These are phyloP conservation scores for Parazoanthus darwini DNA, from an alignment of 92 coral and sea anemone genomes.

Conservation along the genomic window DNA sequence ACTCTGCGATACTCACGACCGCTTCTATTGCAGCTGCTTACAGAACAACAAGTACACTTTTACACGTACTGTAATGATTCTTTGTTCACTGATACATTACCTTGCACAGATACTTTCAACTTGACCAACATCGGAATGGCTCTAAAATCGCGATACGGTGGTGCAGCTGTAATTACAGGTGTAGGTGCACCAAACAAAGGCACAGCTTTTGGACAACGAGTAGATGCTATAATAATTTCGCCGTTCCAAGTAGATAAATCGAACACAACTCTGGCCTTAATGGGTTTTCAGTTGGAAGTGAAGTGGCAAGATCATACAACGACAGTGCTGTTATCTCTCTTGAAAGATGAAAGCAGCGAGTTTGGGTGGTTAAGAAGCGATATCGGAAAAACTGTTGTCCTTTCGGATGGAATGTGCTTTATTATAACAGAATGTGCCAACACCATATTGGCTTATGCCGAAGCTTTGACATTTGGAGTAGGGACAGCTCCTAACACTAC, in stretches of 20 bases:
- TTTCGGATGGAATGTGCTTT: slow-evolving; percentile 69
- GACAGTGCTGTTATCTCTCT: slow-evolving; percentile 38
- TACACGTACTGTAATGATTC: slow-evolving; percentile 56
- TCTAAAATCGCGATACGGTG: slow-evolving; percentile 74
- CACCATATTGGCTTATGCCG: slow-evolving; percentile 53
- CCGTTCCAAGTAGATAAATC: slow-evolving; percentile 52
- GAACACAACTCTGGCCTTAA: slow-evolving; percentile 53
- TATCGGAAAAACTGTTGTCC: slow-evolving; percentile 74
- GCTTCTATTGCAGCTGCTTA: slow-evolving; percentile 55
- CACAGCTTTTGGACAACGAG: slow-evolving; percentile 54
- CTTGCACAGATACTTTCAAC: slow-evolving; percentile 62
- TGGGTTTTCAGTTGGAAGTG: slow-evolving; percentile 47
- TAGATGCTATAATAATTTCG: slow-evolving; percentile 52
- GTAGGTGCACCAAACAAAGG: slow-evolving; percentile 36
- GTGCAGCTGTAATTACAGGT: slow-evolving; percentile 70
- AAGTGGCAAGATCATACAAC: slow-evolving; percentile 49
- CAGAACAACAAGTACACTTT: slow-evolving; percentile 64
- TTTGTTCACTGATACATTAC: slow-evolving; percentile 44
- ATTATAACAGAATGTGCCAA: slow-evolving; percentile 55
- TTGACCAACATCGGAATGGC: slow-evolving; percentile 66
- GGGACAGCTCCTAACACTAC: slow-evolving; percentile 35
- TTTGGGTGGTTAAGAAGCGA: slow-evolving; percentile 74
- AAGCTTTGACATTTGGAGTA: slow-evolving; percentile 51
- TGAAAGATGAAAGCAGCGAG: background rate
- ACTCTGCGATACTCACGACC: slow-evolving; percentile 45